Conservation (phyloP, 2,113 vertebrate species). For the Chiloscyllium plagiosum region DNA sequence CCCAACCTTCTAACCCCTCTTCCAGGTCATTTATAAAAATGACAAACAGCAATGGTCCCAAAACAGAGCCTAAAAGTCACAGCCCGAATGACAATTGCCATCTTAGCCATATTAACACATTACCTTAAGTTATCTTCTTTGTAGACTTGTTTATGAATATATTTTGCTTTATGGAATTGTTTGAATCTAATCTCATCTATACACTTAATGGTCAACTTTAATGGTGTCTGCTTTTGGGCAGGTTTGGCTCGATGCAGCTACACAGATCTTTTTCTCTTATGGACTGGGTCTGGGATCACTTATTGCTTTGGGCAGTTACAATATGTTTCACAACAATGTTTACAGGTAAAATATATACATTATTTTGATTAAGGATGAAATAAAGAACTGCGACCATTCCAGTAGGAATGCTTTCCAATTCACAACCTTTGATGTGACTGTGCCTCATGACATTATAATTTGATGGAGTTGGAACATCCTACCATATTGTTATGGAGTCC, state of each 20-base stretch:
- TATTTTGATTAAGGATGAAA: not conserved
- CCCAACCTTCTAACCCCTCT: too few species aligned
- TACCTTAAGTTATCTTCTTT: not conserved
- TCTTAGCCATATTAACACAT: not conserved
- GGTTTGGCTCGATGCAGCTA: constrained; percentile 89
- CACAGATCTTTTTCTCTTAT: constrained; percentile 87
- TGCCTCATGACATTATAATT: not conserved
- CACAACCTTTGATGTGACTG: not conserved
- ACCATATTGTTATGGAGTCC: not conserved
- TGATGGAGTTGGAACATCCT: not conserved
- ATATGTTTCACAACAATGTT: constrained; percentile 75
- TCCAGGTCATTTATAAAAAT: too few species aligned
- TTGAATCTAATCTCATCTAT: not conserved
- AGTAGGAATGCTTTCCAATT: not conserved
- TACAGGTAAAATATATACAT: constrained; percentile 63
- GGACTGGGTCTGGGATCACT: constrained; percentile 80
- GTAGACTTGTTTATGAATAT: not conserved
- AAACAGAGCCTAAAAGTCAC: too few species aligned
- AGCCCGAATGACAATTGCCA: not conserved
- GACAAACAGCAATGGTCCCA: too few species aligned
- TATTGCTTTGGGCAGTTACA: constrained; percentile 84
- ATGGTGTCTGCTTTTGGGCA: constrained; percentile 40
- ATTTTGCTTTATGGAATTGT: not conserved
- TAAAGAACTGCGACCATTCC: not conserved
- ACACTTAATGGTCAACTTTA: not conserved